phyloP scores from a whole-genome alignment of 2,888 invertebrate species.

The Rutpela maculata region DNA sequence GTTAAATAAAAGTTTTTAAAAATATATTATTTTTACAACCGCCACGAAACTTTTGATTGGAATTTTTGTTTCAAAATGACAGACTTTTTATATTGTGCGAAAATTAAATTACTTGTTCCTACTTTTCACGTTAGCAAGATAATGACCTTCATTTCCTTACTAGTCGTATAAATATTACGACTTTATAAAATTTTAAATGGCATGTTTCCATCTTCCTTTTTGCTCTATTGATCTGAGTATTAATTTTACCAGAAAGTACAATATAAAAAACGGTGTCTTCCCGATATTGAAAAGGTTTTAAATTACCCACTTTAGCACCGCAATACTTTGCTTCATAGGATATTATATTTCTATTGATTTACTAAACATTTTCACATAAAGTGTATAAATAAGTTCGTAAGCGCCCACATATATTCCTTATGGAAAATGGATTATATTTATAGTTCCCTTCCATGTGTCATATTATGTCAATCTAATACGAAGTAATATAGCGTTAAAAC shows the following conservation, averaged over 20 bases:
- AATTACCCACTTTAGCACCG: neutral
- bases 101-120: too few species aligned
- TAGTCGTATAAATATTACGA: too few species aligned
- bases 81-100: too few species aligned
- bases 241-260: neutral
- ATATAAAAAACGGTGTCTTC: neutral
- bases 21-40: too few species aligned
- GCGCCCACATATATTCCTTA: neutral
- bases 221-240: too few species aligned
- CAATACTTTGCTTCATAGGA: neutral
- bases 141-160: too few species aligned
- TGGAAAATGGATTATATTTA: neutral
- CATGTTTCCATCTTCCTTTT: too few species aligned
- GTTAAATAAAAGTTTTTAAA: too few species aligned
- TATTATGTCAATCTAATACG: constrained; percentile 5
- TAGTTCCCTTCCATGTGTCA: constrained; percentile 1
- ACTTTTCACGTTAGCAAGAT: too few species aligned
- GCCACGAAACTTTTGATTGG: too few species aligned
- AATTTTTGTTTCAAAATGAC: too few species aligned
- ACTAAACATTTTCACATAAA: neutral
- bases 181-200: too few species aligned
- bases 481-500: constrained; percentile 31
- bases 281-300: neutral
- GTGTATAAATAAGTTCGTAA: neutral
- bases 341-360: neutral